These are phyloP conservation scores for Calliphora vicina DNA, from an alignment of 1,140 invertebrate species.

Conservation along the genomic window DNA sequence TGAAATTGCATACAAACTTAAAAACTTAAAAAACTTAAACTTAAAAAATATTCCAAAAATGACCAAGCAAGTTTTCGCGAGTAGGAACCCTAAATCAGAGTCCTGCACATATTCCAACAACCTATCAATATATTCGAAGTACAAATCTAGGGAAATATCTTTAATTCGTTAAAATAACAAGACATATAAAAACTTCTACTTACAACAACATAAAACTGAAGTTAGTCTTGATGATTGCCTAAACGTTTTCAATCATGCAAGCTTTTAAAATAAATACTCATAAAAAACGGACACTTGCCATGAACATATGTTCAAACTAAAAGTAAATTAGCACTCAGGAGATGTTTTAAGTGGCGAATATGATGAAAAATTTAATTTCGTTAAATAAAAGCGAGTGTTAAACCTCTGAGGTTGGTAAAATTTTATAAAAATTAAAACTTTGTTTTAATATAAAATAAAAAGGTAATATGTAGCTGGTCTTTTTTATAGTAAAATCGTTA, in stretches of 20 bases:
- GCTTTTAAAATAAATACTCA: not conserved
- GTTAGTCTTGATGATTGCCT: no score
- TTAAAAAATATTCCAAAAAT: no score
- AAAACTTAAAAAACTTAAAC: no score
- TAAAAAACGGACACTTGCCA: not conserved
- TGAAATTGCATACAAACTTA: no score
- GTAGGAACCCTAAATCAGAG: no score
- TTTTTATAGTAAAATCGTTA: not conserved
- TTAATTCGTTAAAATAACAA: no score
- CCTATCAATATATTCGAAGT: no score
- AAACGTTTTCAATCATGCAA: not conserved
- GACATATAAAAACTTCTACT: no score
- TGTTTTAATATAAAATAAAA: not conserved
- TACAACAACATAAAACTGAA: no score
- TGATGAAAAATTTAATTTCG: not conserved
- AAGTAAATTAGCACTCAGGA: not conserved
- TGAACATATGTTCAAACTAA: not conserved
- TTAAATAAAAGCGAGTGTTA: not conserved
- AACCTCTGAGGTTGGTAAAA: not conserved
- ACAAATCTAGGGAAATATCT: no score
- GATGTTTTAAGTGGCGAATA: not conserved
- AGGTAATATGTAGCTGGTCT: not conserved
- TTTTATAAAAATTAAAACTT: not conserved
- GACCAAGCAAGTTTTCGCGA: no score
- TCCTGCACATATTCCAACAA: no score